phyloP scores from a whole-genome alignment of 2,113 vertebrate genomes.

The Mesoclemmys tuberculata region DNA sequence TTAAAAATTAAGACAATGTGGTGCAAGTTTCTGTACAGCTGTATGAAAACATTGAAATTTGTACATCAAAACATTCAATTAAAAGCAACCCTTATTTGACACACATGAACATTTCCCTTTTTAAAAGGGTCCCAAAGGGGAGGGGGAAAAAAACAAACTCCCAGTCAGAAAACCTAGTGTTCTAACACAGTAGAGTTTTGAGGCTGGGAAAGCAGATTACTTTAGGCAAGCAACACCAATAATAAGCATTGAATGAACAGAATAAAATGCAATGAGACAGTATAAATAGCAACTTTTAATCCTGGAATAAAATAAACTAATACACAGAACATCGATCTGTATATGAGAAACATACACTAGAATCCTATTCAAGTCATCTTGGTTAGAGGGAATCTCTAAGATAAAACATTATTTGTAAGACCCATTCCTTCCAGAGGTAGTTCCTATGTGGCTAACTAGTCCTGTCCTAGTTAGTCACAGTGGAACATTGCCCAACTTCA shows the following conservation, averaged over 20 bases:
- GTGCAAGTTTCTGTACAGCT: slow-evolving; percentile 79
- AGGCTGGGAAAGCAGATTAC: slow-evolving; percentile 16
- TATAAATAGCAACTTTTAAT: neutral
- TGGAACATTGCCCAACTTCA: rapidly evolving
- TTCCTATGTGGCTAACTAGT: neutral
- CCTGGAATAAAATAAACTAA: neutral
- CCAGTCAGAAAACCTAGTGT: slow-evolving; percentile 17
- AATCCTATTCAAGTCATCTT: neutral
- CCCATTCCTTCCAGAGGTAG: neutral
- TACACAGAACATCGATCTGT: neutral
- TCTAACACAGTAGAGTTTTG: slow-evolving; percentile 46
- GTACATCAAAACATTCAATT: slow-evolving; percentile 77
- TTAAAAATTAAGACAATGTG: slow-evolving; percentile 72
- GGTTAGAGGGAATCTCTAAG: neutral
- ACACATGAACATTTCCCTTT: slow-evolving; percentile 70
- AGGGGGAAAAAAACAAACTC: neutral
- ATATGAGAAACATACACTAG: neutral
- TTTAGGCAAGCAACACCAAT: slow-evolving; percentile 5
- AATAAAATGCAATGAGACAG: neutral
- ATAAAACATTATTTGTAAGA: neutral
- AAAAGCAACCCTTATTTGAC: slow-evolving; percentile 74
- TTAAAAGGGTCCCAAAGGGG: slow-evolving; percentile 56
- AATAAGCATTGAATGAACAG: slow-evolving; percentile 30
- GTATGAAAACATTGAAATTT: slow-evolving; percentile 79
- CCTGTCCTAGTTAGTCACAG: neutral